Base-by-base conservation (phyloP, 1,140 invertebrate genomes). In the Vollenhovia emeryi region DNA sequence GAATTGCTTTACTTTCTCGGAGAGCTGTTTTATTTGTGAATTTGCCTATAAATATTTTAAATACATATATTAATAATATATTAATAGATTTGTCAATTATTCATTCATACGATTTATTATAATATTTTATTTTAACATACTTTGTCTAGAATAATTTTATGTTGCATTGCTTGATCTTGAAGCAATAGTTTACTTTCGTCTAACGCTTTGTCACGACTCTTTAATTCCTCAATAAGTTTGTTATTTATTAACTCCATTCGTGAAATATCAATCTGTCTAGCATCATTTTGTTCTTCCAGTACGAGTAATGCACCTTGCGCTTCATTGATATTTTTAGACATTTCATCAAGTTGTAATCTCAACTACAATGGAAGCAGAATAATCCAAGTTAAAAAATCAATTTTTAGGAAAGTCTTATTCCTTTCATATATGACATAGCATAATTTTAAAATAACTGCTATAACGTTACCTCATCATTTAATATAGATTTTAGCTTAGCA, bases 201-300 rank as follows among this genome's bases (percentile, higher is more conserved):
- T 24, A 88, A 50, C 4, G 62, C 30, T 69, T 87, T 50, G n/a
- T 91, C 84, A 7, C 80, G 86, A n/a, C 86, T 83, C 43, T 91
- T 89, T 30, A 94, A 82, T 7, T 91, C 76, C 36, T 91, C 82
- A 1, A 90, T 78, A 4, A 94, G 60, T 60, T 93, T 94, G 11
- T 15, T 55, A 62, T 93, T 93, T 24, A 59, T 15, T 15, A 94
- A 27, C 57, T 94, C 87, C 5, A 93, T 66, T 57, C 90, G 89
- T 9, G 93, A 90, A 36, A 94, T 87, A 45, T 94, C 84, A 0
- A 92, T 87, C 2, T 84, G 86, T 30, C 92, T 91, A 27, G 86
- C 86, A 52, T 94, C 94, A 59, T 91, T 91, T 27, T 84, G 86
- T 76, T 94, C 93, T 83, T 94, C 94, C 36, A 94, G 69, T 78